A percentile compares a stretch with the other conserved stretches of the same genome.
phyloP scores from a whole-genome alignment of 2,113 vertebrate species.

The Ptilonorhynchus violaceus region DNA sequence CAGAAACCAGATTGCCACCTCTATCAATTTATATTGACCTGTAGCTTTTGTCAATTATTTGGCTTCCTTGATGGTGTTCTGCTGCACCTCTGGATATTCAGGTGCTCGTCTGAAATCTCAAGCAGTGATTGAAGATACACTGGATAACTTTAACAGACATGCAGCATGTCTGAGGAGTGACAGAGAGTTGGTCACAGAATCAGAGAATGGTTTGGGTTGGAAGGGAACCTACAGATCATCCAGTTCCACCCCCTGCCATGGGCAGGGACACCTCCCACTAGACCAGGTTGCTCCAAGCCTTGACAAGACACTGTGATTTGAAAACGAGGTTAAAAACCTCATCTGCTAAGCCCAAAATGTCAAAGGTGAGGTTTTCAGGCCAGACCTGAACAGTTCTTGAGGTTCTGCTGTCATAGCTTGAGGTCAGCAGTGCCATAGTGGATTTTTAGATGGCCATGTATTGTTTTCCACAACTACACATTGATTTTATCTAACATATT shows the following conservation, averaged over 20 bases:
- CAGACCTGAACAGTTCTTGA: not conserved
- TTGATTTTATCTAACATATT: not conserved
- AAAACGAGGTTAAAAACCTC: not conserved
- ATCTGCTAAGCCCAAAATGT: not conserved
- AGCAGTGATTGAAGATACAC: not conserved
- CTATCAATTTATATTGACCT: not conserved
- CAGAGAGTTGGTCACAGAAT: not conserved
- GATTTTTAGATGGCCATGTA: not conserved
- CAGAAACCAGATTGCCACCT: not conserved
- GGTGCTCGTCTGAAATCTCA: not conserved
- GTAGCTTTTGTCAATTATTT: not conserved
- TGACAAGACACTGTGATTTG: not conserved
- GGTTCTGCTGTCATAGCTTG: not conserved
- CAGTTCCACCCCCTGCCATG: not conserved
- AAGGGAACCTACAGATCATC: not conserved
- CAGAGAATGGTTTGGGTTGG: not conserved
- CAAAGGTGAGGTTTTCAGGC: not conserved
- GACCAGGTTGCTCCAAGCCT: not conserved
- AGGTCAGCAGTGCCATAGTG: not conserved
- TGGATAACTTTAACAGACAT: not conserved
- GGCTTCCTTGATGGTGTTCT: not conserved
- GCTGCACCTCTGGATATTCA: not conserved
- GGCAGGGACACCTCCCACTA: not conserved
- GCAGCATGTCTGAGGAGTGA: not conserved
- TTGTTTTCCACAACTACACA: not conserved